Evolutionary conservation across 2,888 invertebrate genomes (phyloP).

Genomic region (Synergus umbraculus): DNA sequence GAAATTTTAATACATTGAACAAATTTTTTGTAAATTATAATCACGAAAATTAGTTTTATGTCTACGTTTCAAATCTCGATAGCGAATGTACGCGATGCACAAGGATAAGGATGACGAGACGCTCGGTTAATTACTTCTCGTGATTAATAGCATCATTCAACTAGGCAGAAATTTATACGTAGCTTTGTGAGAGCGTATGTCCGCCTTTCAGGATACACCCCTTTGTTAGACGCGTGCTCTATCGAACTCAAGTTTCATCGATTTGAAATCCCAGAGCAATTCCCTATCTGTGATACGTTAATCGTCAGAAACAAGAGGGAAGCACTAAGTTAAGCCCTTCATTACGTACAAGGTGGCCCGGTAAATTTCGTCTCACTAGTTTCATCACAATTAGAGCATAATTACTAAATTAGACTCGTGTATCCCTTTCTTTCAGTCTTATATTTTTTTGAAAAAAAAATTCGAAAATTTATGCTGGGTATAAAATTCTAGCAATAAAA

Average conservation of each 20-base stretch:
- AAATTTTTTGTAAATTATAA: background rate
- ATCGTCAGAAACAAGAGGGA: conserved; percentile 36
- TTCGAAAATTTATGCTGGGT: background rate
- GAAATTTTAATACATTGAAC: too few species aligned
- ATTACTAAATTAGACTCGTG: background rate
- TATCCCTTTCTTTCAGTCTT: background rate
- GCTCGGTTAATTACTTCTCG: conserved; percentile 52
- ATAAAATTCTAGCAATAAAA: too few species aligned
- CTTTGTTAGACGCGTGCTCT: conserved; percentile 31
- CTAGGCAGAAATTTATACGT: conserved; percentile 38
- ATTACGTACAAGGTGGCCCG: conserved; percentile 9
- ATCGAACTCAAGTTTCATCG: conserved; percentile 40
- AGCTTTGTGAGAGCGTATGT: conserved; percentile 25
- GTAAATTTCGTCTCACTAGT: background rate
- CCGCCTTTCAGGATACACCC: conserved; percentile 34
- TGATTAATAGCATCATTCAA: conserved; percentile 47
- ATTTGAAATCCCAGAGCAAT: conserved; percentile 35
- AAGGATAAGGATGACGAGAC: conserved; percentile 50
- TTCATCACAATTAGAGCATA: background rate
- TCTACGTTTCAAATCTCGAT: conserved; percentile 16
- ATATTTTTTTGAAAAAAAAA: background rate
- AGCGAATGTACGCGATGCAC: background rate
- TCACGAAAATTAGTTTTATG: background rate
- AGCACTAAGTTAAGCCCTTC: conserved; percentile 20
- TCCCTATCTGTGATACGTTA: conserved; percentile 34